Conservation (phyloP, 2,888 invertebrate species). For the Agrochola lota region DNA sequence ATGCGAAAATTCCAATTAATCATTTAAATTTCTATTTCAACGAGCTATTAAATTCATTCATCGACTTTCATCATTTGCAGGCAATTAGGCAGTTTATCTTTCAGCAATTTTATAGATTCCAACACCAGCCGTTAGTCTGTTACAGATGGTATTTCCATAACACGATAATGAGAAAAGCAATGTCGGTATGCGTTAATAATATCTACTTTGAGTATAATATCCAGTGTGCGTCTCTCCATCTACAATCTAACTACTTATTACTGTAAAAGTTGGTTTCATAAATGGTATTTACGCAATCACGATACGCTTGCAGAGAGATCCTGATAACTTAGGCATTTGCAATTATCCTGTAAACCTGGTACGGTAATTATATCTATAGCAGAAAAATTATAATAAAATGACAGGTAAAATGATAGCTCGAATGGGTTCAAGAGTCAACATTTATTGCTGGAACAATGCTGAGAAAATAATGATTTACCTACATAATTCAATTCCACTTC, state of each 20-base stretch:
- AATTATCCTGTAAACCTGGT: slow-evolving; percentile 27
- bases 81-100: slow-evolving; percentile 22
- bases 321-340: slow-evolving; percentile 51
- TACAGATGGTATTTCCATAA: slow-evolving; percentile 39
- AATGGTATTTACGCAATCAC: slow-evolving; percentile 46
- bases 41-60: slow-evolving; percentile 25
- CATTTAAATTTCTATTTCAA: slow-evolving; percentile 11
- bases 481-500: slow-evolving; percentile 64
- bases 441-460: slow-evolving; percentile 57
- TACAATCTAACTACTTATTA: slow-evolving; percentile 47
- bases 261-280: slow-evolving; percentile 54
- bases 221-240: slow-evolving; percentile 30
- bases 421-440: slow-evolving; percentile 56
- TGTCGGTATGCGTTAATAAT: slow-evolving; percentile 35
- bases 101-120: slow-evolving; percentile 9
- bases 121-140: slow-evolving; percentile 29
- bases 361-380: slow-evolving; percentile 2
- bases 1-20: slow-evolving; percentile 16
- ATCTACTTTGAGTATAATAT: slow-evolving; percentile 35
- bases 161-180: slow-evolving; percentile 50
- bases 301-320: slow-evolving; percentile 40
- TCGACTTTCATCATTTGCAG: slow-evolving; percentile 27
- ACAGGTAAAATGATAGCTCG: slow-evolving; percentile 30
- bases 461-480: slow-evolving; percentile 59
- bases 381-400: slow-evolving; percentile 37